Base-by-base conservation (phyloP, 2,797 vertebrate species). In the Valencia hispanica region DNA sequence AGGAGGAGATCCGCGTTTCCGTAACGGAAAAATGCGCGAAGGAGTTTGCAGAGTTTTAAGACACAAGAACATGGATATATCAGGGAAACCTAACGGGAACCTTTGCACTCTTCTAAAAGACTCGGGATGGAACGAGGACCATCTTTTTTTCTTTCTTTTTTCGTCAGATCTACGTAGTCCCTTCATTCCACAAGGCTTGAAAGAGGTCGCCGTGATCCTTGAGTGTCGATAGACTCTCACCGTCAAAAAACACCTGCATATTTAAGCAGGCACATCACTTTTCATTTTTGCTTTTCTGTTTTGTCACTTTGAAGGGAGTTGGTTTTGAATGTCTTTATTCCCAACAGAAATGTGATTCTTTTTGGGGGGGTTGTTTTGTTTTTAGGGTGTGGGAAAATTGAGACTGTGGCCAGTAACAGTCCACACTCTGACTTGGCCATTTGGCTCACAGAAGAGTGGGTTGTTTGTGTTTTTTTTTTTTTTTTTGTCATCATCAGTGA, bases 11-110 rank as follows among this genome's bases (percentile, higher is more conserved):
- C 93, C 97, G 97, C 36, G 97, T 99, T 86, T 99, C 98, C 89
- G 91, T 99, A 93, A 98, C 97, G 76, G 98, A 99, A 95, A 99
- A 99, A 95, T 99, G 98, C 85, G 95, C 93, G 68, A 99, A 97
- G 94, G 98, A 99, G 94, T 99, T 99, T 95, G 96, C 96, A 80
- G 98, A 99, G 94, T 99, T 99, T 97, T 99, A 97, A 93, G 93
- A 94, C 86, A 88, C 82, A 87, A 89, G 91, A 93, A 93, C 90
- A 92, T 93, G 95, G 96, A 95, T 94, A 95, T 94, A 95, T 96
- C 96, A 96, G 95, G 96, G 96, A 95, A 95, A 96, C 92, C n/a
- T 41, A 83, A 96, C 93, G 96, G 96, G 96, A 96, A 96, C 97
- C 96, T 97, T 97, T 97, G 96, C 97, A 97, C 97, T 97, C 96